Evolutionary conservation across 2,113 vertebrate genomes (phyloP).

Genomic region (Syngnathus floridae): DNA sequence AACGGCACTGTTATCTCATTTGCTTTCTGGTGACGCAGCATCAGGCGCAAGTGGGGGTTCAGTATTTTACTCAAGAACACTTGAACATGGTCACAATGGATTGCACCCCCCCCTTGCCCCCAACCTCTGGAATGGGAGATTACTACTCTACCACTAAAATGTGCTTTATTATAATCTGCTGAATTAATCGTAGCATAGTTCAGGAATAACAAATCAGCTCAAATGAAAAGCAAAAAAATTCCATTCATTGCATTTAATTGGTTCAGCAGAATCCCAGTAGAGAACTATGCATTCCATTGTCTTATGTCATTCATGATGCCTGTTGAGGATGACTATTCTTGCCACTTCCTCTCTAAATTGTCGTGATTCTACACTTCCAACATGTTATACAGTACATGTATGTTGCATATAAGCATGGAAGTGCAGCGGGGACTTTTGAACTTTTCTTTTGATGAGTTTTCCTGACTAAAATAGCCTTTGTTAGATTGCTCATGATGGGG

Average conservation of each 20-base stretch:
- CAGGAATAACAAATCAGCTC: too few relatives aligned
- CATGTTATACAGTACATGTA: neutral
- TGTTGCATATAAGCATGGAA: neutral
- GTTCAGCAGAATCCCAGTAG: neutral
- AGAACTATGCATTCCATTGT: neutral
- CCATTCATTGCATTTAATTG: neutral
- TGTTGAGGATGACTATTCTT: neutral
- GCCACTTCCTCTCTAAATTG: neutral
- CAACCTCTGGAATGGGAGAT: too few relatives aligned
- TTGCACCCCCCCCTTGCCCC: too few relatives aligned
- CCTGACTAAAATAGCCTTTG: conserved; percentile 1
- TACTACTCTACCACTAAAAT: too few relatives aligned
- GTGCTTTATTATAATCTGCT: too few relatives aligned
- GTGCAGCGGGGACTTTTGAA: neutral
- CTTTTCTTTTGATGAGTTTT: neutral
- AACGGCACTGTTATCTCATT: too few relatives aligned
- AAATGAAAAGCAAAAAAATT: too few relatives aligned
- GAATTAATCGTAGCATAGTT: too few relatives aligned
- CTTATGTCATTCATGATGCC: neutral
- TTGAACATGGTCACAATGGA: too few relatives aligned
- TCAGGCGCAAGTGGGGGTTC: too few relatives aligned
- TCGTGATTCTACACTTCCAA: neutral
- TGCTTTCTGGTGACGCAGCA: too few relatives aligned
- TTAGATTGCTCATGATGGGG: neutral
- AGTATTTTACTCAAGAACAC: too few relatives aligned